A percentile compares a stretch with the other conserved stretches of the same genome.
Evolutionary conservation across 2,797 vertebrate species (phyloP).

Genomic region (Carduelis carduelis): DNA sequence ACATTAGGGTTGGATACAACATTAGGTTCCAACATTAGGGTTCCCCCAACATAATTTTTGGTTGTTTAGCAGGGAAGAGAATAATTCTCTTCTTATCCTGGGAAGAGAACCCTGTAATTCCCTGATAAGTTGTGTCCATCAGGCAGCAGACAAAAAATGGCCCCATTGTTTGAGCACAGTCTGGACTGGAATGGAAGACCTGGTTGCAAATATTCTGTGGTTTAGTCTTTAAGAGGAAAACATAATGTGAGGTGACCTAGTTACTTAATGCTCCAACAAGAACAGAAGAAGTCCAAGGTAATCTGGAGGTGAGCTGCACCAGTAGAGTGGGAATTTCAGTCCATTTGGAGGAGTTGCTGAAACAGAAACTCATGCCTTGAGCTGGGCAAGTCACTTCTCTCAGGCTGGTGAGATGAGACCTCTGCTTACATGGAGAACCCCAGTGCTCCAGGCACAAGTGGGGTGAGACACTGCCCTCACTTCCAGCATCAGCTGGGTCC

Average conservation of each 20-base stretch:
- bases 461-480: neutral
- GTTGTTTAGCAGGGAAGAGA: neutral
- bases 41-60: neutral
- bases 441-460: accelerated
- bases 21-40: neutral
- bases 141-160: neutral
- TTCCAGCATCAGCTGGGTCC: neutral
- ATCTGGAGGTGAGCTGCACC: neutral
- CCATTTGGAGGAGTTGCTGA: neutral
- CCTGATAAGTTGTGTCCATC: accelerated
- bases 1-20: neutral
- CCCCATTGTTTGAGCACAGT: neutral
- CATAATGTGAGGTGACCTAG: accelerated
- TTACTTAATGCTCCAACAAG: neutral
- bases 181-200: neutral
- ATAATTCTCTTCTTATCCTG: neutral
- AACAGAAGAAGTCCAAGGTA: neutral
- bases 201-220: neutral
- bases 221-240: neutral
- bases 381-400: neutral
- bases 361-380: neutral
- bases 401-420: neutral
- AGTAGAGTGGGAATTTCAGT: neutral
- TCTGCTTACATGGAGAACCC: neutral
- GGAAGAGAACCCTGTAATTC: neutral